Evolutionary conservation across 2,113 vertebrate species (phyloP), one percentile per base, ranked within the genome.

Genomic region (Protobothrops mucrosquamatus): DNA sequence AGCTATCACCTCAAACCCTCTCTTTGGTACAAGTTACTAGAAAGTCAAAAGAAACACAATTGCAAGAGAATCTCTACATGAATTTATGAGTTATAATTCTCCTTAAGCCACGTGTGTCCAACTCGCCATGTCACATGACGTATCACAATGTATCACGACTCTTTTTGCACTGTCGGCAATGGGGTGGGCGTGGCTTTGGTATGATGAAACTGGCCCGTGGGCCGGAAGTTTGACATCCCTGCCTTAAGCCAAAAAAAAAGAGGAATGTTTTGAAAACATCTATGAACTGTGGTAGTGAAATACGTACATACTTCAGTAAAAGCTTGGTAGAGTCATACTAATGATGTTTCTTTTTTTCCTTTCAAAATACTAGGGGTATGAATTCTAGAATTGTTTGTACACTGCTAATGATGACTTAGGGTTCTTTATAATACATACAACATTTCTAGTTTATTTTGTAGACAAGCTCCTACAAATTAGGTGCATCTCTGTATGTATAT

Each of bases 401-500:
- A 7, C 29, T 89, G 55, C 92, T 96, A 81, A 56, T 61, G 92
- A 9, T 52, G 23, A 88, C 46, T 22, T 24, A 26, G 92, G 59
- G 52, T 69, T 85, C 52, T 56, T 93, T 93, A 81, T 69, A 90
- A 94, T 94, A 95, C 15, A 89, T 85, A 52, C 87, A 56, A 85
- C 93, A 96, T 94, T 92, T 96, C 93, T 93, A 95, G 88, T 9
- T 92, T 14, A 87, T 94, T 94, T 93, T 94, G 89, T 22, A 95
- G 96, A 93, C n/a, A 92, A 91, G 89, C 91, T 96, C 52, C 95
- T 96, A 94, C 94, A 95, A 96, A 94, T 96, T 95, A 96, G 4
- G 92, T 95, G 61, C 81, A 18, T 93, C 93, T 85, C 64, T 95
- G 59, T 92, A 88, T 87, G 43, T 93, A 90, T 59, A 12, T 55